Base-by-base conservation (phyloP, 2,113 vertebrate genomes). In the Catharus minimus region DNA sequence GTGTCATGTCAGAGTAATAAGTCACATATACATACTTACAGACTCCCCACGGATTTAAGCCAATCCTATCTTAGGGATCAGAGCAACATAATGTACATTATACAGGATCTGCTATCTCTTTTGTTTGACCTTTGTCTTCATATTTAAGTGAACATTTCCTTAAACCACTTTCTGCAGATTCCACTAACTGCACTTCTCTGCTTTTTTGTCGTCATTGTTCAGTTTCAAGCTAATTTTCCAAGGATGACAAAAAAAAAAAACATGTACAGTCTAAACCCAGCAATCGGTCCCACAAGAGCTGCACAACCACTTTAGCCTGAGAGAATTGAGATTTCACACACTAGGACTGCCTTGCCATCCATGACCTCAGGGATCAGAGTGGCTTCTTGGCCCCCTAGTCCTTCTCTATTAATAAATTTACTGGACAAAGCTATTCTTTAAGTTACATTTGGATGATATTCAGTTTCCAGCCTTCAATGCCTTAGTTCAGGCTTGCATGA, bases 1-100 rank as follows among this genome's bases (percentile, higher is more conserved):
- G 98, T 98, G 97, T 98, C 98, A 98, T 96, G 96, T 98, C 97
- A 97, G 96, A 98, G 97, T 98, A 98, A 98, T 99, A 98, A 98
- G 98, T 98, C 98, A 98, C 97, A 97, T 97, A 98, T 97, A 97
- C 97, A 96, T 97, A 96, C 97, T 97, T 98, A 98, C 97, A 95
- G 93, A 97, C 97, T 98, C 98, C 98, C 98, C 71, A 33, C 8
- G 90, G 98, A 98, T 95, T 97, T 98, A 82, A 18, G 23, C 55
- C 41, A 11, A 95, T 87, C 44, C 95, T 93, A 95, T 95, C 93
- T 94, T 74, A 91, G 91, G 88, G 94, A 96, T 84, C 79, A 95
- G 71, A 90, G 89, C 67, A 95, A 95, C 84, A 57, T 94, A 88
- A 97, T 94, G 78, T 94, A 97, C 38, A 67, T 95, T 96, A 91